Conservation (phyloP, 2,113 vertebrate genomes). For the Pogona vitticeps region DNA sequence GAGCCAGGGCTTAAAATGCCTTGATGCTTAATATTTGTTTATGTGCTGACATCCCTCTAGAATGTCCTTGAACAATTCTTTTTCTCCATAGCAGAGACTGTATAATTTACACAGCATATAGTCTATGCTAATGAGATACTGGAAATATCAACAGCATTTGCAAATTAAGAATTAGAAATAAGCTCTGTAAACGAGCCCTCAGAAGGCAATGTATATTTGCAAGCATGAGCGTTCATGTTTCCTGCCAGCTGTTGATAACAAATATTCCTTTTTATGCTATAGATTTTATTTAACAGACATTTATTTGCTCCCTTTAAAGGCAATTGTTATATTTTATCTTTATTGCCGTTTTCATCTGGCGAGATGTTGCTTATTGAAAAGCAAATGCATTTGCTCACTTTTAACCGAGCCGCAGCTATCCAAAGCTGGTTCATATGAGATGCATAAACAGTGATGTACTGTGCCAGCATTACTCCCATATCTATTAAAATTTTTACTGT, state of each 20-base stretch:
- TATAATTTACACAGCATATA: conserved; percentile 56
- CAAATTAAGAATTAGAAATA: conserved; percentile 53
- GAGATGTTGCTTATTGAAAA: conserved; percentile 26
- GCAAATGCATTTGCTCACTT: not conserved
- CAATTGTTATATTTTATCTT: not conserved
- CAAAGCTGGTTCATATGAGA: not conserved
- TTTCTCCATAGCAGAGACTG: conserved; percentile 48
- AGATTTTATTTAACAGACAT: conserved; percentile 38
- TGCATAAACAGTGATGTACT: not conserved
- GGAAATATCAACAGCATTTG: conserved; percentile 53
- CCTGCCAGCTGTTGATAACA: conserved; percentile 37
- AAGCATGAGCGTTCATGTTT: conserved; percentile 37
- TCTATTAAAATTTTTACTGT: not conserved
- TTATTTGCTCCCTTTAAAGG: conserved; percentile 29
- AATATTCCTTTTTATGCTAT: conserved; percentile 42
- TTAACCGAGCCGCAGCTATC: not conserved
- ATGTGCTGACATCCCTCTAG: conserved; percentile 12
- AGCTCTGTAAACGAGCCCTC: conserved; percentile 31
- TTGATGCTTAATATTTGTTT: conserved; percentile 52
- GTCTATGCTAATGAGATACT: conserved; percentile 55
- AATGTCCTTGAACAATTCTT: conserved; percentile 58
- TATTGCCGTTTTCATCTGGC: conserved; percentile 1
- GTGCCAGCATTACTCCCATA: not conserved
- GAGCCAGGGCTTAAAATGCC: conserved; percentile 32
- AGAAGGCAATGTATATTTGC: conserved; percentile 45